A percentile compares a stretch with the other conserved stretches of the same genome.
These are phyloP conservation scores for Platycercus adscitus DNA, from an alignment of 2,113 vertebrate species.

Conservation along the genomic window DNA sequence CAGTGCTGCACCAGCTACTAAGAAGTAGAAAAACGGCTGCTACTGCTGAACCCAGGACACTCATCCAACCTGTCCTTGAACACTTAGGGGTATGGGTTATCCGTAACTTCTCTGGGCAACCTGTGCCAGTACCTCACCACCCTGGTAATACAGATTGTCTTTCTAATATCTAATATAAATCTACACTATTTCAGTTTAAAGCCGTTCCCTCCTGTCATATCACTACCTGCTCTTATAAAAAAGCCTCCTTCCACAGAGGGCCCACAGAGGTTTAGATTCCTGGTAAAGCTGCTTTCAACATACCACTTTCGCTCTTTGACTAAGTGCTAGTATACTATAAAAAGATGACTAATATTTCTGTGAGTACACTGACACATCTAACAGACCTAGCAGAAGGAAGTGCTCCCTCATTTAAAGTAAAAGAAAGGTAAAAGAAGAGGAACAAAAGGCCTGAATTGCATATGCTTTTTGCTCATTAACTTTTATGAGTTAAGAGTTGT, in stretches of 20 bases:
- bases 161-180: background rate
- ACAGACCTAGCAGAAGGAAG: background rate
- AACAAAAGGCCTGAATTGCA: background rate
- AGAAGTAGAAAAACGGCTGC: too few relatives aligned
- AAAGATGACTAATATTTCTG: background rate
- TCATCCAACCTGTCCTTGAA: background rate
- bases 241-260: background rate
- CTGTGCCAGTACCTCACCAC: background rate
- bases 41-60: too few relatives aligned
- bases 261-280: background rate
- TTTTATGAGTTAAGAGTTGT: background rate
- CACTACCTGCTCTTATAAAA: background rate
- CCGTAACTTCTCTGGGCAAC: background rate
- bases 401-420: background rate
- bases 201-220: background rate
- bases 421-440: background rate
- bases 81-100: background rate
- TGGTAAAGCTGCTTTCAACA: background rate
- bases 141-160: background rate
- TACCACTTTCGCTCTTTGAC: background rate
- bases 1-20: too few relatives aligned
- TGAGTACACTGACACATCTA: background rate
- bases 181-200: background rate
- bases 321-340: background rate
- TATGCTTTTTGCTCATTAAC: background rate